Conservation (phyloP, 2,797 vertebrate genomes). For the Ispidina lecontei region DNA sequence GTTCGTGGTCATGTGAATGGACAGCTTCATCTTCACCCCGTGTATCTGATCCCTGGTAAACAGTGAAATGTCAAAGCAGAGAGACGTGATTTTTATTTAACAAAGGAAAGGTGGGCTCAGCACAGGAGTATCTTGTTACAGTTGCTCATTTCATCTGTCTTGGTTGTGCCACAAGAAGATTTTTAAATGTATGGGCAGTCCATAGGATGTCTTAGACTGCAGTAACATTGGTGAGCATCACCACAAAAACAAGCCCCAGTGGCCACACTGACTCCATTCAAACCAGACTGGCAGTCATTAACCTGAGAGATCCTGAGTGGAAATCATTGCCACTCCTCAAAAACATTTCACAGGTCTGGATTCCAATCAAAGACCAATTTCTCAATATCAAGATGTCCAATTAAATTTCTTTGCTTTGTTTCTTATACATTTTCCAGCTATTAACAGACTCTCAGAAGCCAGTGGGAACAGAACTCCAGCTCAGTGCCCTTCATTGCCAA, state of each 20-base stretch:
- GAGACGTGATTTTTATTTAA: neutral
- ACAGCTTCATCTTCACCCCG: neutral
- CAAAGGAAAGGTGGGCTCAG: neutral
- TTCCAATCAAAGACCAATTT: neutral
- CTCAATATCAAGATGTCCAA: neutral
- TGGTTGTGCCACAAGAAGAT: neutral
- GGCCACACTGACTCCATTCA: neutral
- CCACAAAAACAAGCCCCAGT: neutral
- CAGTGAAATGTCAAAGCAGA: neutral
- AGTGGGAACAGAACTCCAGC: neutral
- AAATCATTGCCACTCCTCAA: neutral
- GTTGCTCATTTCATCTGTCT: neutral
- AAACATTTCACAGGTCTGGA: neutral
- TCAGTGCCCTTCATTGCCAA: neutral
- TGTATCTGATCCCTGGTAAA: neutral
- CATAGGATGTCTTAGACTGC: neutral
- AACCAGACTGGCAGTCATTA: neutral
- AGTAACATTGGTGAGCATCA: no score
- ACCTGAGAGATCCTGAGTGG: neutral
- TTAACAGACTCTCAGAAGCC: neutral
- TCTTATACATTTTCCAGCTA: neutral
- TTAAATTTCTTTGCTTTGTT: neutral
- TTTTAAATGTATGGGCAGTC: neutral
- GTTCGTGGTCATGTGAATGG: neutral
- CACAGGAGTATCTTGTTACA: neutral